These are phyloP conservation scores for Siniperca undulata DNA, from an alignment of 2,797 vertebrate genomes.

Conservation along the genomic window DNA sequence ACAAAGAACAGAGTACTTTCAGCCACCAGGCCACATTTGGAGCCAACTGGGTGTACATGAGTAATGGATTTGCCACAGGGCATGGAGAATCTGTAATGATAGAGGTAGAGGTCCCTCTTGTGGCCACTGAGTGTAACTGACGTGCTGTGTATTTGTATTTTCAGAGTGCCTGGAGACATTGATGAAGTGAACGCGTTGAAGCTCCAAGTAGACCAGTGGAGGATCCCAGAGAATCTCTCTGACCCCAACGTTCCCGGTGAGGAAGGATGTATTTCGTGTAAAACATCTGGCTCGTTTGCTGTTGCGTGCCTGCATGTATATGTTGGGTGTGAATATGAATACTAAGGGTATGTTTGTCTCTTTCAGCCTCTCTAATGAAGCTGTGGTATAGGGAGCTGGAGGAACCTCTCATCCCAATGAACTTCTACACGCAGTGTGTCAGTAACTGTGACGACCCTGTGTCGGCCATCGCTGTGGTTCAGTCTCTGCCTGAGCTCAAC, in stretches of 20 bases:
- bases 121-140: slow-evolving; percentile 65
- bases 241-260: slow-evolving; percentile 93
- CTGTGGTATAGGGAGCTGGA: slow-evolving; percentile 95
- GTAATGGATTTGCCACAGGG: slow-evolving; percentile 29
- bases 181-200: slow-evolving; percentile 95
- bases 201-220: slow-evolving; percentile 95
- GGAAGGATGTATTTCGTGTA: background rate
- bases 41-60: slow-evolving; percentile 42
- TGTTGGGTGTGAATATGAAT: background rate
- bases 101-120: slow-evolving; percentile 72
- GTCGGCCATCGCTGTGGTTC: slow-evolving; percentile 90
- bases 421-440: slow-evolving; percentile 93
- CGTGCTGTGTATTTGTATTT: slow-evolving; percentile 3
- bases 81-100: background rate
- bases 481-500: slow-evolving; percentile 92
- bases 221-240: slow-evolving; percentile 90
- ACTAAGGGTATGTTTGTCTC: slow-evolving; percentile 7
- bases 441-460: slow-evolving; percentile 91
- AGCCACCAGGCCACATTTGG: slow-evolving; percentile 50
- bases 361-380: slow-evolving; percentile 92
- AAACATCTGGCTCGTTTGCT: background rate
- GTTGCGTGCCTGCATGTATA: background rate
- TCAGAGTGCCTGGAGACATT: slow-evolving; percentile 93
- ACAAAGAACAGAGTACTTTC: slow-evolving; percentile 37
- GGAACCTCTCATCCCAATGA: slow-evolving; percentile 93